A percentile compares a stretch with the other conserved stretches of the same genome.
phyloP scores from a whole-genome alignment of 2,888 invertebrate genomes.

The Trichogramma evanescens region DNA sequence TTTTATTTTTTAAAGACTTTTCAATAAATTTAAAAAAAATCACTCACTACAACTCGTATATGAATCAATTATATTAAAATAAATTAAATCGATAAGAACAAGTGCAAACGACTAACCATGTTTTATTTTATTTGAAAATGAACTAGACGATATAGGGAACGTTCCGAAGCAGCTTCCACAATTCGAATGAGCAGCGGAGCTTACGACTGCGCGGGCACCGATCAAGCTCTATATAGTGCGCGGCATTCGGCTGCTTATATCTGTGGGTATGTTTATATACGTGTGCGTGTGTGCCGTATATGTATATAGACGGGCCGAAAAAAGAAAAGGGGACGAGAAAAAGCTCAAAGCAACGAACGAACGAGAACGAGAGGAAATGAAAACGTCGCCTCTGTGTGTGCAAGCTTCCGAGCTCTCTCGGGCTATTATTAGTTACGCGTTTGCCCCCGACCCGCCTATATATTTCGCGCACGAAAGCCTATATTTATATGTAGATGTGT shows the following conservation, averaged over 20 bases:
- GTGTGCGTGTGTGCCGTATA: no score
- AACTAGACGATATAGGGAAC: no score
- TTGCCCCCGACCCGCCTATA: background rate
- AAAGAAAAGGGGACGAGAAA: slow-evolving; percentile 1
- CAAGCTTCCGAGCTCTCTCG: background rate
- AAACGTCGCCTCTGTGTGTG: background rate
- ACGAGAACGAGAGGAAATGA: slow-evolving; percentile 6
- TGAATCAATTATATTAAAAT: no score
- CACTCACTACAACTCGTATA: no score
- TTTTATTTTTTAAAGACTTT: no score
- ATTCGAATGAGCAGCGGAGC: slow-evolving; percentile 5
- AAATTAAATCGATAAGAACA: no score
- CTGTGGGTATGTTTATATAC: no score
- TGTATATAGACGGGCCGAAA: background rate
- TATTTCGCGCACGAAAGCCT: background rate
- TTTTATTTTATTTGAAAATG: no score
- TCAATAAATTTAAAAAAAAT: no score
- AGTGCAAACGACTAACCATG: no score
- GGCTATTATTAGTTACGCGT: slow-evolving; percentile 35
- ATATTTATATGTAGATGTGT: background rate
- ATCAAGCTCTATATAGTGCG: background rate
- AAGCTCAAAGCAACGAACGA: background rate
- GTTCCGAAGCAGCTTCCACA: slow-evolving; percentile 4
- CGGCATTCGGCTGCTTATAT: no score
- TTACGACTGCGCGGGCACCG: no score